Evolutionary conservation across 2,888 invertebrate genomes (phyloP), one percentile per base, ranked within the genome.

Genomic region (Diploptera punctata): DNA sequence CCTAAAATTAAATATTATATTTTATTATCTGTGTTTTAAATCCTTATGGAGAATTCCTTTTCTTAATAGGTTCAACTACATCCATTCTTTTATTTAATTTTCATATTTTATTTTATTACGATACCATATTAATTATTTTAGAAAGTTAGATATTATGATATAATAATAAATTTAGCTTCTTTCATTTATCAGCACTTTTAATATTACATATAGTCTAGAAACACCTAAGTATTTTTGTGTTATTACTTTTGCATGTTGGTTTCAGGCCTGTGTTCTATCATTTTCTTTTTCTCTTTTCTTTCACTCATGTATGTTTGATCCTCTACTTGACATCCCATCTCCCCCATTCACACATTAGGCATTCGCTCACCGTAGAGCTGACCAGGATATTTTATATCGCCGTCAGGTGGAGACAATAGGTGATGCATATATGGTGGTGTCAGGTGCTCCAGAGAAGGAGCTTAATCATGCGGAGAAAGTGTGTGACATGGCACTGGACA

Each of bases 401-500:
- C 70, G 49, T 26, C 81, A 96, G 95, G 95, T 97, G 47, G 98
- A 98, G 85, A 98, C 98, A 0, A 98, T 98, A 77, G 98, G 98
- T 0, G 98, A 99, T 81, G 98, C 98, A 0, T 99, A 98, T 82
- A 98, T 99, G 98, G 96, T 98, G 0, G 98, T 98, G 0, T 94
- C 96, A 0, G 98, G 98, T 0, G 97, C 97, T 0, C 98, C 98
- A 0, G 93, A 94, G 77, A 92, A 93, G 78, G 95, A 95, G 80
- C 87, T 87, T 68, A 93, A 95, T 80, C 98, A 99, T 81, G 97
- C 97, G 0, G 93, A 95, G 81, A 90, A 93, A 79, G 94, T 96
- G 5, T 96, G 95, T 81, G 93, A 96, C 81, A 98, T 98, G 97
- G 97, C 97, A 0, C 84, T 98, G 31, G 98, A 97, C 79, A 98